Evolutionary conservation across 2,888 invertebrate species (phyloP).

Genomic region (Cynaeus angustus): DNA sequence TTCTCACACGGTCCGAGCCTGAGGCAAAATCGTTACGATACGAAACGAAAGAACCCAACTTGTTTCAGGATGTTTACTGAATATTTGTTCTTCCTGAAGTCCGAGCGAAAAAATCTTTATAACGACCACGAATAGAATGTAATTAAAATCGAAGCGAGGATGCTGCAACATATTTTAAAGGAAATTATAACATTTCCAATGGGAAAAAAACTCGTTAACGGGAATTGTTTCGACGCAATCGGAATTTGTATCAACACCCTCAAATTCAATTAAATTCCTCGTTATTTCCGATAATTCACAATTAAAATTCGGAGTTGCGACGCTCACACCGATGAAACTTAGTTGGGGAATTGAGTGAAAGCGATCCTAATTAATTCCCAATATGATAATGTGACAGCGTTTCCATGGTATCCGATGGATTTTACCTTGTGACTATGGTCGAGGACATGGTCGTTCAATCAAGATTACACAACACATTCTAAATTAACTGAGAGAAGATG

Average conservation of each 20-base stretch:
- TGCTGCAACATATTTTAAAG: slow-evolving; percentile 17
- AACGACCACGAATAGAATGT: slow-evolving; percentile 2
- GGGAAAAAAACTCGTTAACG: too few relatives aligned
- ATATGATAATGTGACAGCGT: too few relatives aligned
- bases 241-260: not conserved
- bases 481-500: slow-evolving; percentile 9
- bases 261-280: slow-evolving; percentile 4
- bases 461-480: not conserved
- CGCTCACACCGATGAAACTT: too few relatives aligned
- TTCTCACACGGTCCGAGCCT: slow-evolving; percentile 63
- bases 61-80: slow-evolving; percentile 29
- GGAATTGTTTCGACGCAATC: slow-evolving; percentile 6
- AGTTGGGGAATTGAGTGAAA: too few relatives aligned
- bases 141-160: slow-evolving; percentile 31
- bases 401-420: too few relatives aligned
- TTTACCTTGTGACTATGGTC: not conserved
- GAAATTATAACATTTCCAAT: slow-evolving; percentile 12
- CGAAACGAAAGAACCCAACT: slow-evolving; percentile 21
- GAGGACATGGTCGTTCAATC: not conserved
- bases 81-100: slow-evolving; percentile 17
- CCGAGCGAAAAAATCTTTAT: slow-evolving; percentile 7
- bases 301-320: slow-evolving; percentile 3
- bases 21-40: slow-evolving; percentile 62
- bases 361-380: too few relatives aligned
- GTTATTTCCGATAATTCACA: slow-evolving; percentile 1